Conservation (phyloP, 2,888 invertebrate genomes). For the Spisula solida region DNA sequence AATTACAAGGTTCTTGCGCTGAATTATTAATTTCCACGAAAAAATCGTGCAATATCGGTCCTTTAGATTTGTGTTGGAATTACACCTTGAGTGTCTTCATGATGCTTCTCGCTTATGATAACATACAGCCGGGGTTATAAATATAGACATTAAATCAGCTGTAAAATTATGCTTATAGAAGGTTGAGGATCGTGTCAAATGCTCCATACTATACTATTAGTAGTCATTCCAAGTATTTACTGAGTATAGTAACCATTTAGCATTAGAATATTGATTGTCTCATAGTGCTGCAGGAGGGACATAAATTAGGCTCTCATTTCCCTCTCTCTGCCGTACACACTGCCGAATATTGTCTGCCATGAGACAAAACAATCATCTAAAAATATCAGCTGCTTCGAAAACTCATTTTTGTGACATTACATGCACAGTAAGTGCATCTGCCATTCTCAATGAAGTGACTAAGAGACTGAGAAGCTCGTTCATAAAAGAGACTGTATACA, state of each 20-base stretch:
- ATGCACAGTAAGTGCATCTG: not conserved
- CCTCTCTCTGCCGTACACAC: not conserved
- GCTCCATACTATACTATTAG: too few relatives aligned
- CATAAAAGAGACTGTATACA: not conserved
- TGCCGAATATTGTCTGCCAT: slow-evolving; percentile 2
- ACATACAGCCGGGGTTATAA: too few relatives aligned
- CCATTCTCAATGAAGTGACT: not conserved
- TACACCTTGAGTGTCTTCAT: too few relatives aligned
- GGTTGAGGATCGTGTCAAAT: too few relatives aligned
- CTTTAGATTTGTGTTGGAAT: too few relatives aligned
- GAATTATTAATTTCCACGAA: too few relatives aligned
- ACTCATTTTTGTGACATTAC: not conserved
- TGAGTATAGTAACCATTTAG: not conserved
- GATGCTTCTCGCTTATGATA: too few relatives aligned
- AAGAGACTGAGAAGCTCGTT: not conserved
- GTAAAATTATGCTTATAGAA: too few relatives aligned
- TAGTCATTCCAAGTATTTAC: not conserved
- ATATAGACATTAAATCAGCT: too few relatives aligned
- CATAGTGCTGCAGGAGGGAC: not conserved
- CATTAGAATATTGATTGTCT: slow-evolving; percentile 1
- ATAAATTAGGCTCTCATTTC: slow-evolving; percentile 17
- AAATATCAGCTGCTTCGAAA: not conserved
- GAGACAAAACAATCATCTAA: slow-evolving; percentile 20
- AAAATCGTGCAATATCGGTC: too few relatives aligned
- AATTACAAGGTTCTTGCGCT: too few relatives aligned